Evolutionary conservation across 2,888 invertebrate species (phyloP), one percentile per base, ranked within the genome.

Genomic region (Morinoia aosen): DNA sequence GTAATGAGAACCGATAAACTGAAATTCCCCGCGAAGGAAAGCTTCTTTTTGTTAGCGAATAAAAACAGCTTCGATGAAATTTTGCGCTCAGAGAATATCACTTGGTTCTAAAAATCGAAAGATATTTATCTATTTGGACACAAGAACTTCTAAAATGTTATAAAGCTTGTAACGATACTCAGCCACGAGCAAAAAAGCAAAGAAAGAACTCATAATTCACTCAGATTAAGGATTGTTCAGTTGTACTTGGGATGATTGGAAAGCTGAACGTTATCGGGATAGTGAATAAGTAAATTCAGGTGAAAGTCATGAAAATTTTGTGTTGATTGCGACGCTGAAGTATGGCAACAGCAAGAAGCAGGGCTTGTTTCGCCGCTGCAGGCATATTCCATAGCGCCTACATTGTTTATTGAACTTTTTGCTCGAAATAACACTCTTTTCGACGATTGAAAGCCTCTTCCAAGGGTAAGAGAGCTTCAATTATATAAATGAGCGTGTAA

Each of bases 221-320:
- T 8, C 14, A 48, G 93, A 93, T 33, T 57, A 58, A 93, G 33
- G 93, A 93, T 93, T 58, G 93, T 33, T 57, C 25, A 3, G 93
- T 57, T 93, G 57, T 93, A 93, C 10, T 93, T 93, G 25, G 57
- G 57, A 57, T 57, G 93, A 57, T 93, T 93, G 93, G 93, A 57
- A 93, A 57, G 93, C 93, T 93, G 93, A 57, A 33, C 57, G 19
- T 5, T 93, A 90, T 90, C 90, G 90, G 40, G 40, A 48, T 40
- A 12, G 90, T 90, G 40, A 90, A 39, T 90, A 90, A 90, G 90
- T 90, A 90, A 90, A 90, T 39, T 39, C 40, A 90, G 12, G 90
- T 48, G 19, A 90, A 90, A 48, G 40, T 39, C 90, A 40, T 19
- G 40, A 48, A 90, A 90, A 48, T 88, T 90, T 90, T 11, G 39